These are phyloP conservation scores for Balaeniceps rex DNA, from an alignment of 2,113 vertebrate species.

Conservation along the genomic window DNA sequence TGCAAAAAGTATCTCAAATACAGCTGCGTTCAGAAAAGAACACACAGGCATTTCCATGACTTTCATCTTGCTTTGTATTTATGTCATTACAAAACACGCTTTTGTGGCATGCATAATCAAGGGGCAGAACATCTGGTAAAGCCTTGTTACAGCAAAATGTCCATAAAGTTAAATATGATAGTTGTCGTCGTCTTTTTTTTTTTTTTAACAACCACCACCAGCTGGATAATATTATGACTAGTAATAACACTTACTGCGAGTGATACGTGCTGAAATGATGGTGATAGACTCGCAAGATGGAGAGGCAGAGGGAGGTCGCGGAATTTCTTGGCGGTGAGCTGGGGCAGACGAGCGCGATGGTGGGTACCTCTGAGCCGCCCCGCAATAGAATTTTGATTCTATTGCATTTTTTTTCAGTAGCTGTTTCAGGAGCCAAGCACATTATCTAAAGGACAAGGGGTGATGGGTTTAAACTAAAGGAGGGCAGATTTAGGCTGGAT, in stretches of 20 bases:
- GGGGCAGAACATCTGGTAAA: conserved; percentile 10
- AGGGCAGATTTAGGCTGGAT: too few relatives aligned
- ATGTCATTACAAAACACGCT: not conserved
- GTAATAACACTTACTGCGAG: not conserved
- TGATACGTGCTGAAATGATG: not conserved
- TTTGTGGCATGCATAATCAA: not conserved
- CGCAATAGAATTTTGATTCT: not conserved
- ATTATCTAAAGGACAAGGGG: not conserved
- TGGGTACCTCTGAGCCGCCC: not conserved
- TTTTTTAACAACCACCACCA: not conserved
- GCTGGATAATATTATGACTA: not conserved
- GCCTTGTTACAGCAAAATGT: not conserved
- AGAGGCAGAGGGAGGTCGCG: not conserved
- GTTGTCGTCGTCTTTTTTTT: not conserved
- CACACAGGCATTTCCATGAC: conserved; percentile 18
- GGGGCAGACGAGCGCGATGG: not conserved
- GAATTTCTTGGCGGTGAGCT: not conserved
- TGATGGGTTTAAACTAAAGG: too few relatives aligned
- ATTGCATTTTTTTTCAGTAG: not conserved
- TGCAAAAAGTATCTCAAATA: not conserved
- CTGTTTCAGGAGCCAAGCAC: not conserved
- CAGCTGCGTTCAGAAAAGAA: not conserved
- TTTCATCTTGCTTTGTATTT: conserved; percentile 50
- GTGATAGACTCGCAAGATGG: not conserved
- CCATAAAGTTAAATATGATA: not conserved